phyloP scores from a whole-genome alignment of 2,888 invertebrate genomes.

The Drosophila mulleri region DNA sequence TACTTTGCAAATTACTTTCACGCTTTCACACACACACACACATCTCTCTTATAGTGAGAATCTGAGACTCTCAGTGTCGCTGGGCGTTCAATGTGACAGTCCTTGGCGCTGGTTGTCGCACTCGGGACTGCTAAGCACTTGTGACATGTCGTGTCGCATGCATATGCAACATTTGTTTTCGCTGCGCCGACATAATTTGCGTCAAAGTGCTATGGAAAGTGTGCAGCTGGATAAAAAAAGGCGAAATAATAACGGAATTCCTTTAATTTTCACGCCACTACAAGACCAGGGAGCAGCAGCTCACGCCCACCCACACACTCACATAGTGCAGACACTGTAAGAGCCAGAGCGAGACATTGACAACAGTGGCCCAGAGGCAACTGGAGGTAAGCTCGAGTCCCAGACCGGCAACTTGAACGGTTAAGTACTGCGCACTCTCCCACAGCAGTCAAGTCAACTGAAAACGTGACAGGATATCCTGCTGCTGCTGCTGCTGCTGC shows the following conservation, averaged over 20 bases:
- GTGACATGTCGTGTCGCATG: slow-evolving; percentile 72
- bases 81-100: slow-evolving; percentile 47
- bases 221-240: slow-evolving; percentile 58
- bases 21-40: slow-evolving; percentile 43
- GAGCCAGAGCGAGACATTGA: slow-evolving; percentile 70
- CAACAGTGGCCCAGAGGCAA: slow-evolving; percentile 70
- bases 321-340: slow-evolving; percentile 14
- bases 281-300: slow-evolving; percentile 25
- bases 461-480: slow-evolving; percentile 79
- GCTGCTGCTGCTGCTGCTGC: slow-evolving; percentile 34
- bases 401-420: slow-evolving; percentile 76
- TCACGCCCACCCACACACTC: background rate
- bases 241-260: slow-evolving; percentile 78
- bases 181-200: slow-evolving; percentile 77
- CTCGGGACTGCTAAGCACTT: slow-evolving; percentile 74
- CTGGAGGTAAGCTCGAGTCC: slow-evolving; percentile 44
- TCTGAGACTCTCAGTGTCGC: slow-evolving; percentile 33
- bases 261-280: slow-evolving; percentile 75
- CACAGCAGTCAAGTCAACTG: slow-evolving; percentile 77
- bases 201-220: slow-evolving; percentile 70
- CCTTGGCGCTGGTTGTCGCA: slow-evolving; percentile 45
- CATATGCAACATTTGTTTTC: slow-evolving; percentile 79
- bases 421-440: slow-evolving; percentile 71
- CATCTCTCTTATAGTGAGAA: background rate
- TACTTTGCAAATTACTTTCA: slow-evolving; percentile 78